Percentiles rank a stretch among this genome's conserved stretches.
Conservation (phyloP, 2,113 vertebrate genomes). For the Oreochromis niloticus region DNA sequence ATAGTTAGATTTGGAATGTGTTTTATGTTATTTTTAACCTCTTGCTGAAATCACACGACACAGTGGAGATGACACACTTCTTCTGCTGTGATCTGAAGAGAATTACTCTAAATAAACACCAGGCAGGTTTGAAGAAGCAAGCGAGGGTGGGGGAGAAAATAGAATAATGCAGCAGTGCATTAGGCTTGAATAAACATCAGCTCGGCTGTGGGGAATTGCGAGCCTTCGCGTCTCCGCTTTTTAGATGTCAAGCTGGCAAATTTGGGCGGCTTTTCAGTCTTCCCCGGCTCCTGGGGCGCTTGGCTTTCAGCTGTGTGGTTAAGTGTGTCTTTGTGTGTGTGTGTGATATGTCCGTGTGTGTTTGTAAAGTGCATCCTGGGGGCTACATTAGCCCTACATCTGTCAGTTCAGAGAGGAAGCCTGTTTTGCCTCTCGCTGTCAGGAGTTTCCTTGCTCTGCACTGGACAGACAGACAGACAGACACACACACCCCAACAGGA, state of each 20-base stretch:
- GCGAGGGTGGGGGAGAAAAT: neutral
- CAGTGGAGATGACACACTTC: constrained; percentile 15
- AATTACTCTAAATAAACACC: constrained; percentile 29
- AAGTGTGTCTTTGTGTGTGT: neutral
- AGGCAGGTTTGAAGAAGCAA: constrained; percentile 3
- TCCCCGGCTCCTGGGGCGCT: constrained; percentile 20
- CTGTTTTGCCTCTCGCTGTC: constrained; percentile 38
- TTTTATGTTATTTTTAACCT: neutral
- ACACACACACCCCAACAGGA: neutral
- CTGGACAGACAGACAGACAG: neutral
- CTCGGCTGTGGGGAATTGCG: constrained; percentile 1
- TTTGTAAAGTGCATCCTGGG: constrained; percentile 37
- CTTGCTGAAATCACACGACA: neutral
- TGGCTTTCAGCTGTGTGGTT: constrained; percentile 44
- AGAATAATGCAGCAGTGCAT: constrained; percentile 29
- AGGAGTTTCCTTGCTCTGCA: neutral
- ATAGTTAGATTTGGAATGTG: constrained; percentile 40
- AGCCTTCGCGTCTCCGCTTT: neutral
- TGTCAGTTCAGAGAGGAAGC: constrained; percentile 48
- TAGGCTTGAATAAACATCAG: constrained; percentile 35
- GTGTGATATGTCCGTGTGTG: neutral
- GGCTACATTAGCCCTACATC: constrained; percentile 50
- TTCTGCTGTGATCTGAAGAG: constrained; percentile 18
- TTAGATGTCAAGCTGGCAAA: constrained; percentile 28
- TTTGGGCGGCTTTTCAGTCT: constrained; percentile 49